Conservation (phyloP, 1,140 invertebrate species). For the Lysiphlebus fabarum region DNA sequence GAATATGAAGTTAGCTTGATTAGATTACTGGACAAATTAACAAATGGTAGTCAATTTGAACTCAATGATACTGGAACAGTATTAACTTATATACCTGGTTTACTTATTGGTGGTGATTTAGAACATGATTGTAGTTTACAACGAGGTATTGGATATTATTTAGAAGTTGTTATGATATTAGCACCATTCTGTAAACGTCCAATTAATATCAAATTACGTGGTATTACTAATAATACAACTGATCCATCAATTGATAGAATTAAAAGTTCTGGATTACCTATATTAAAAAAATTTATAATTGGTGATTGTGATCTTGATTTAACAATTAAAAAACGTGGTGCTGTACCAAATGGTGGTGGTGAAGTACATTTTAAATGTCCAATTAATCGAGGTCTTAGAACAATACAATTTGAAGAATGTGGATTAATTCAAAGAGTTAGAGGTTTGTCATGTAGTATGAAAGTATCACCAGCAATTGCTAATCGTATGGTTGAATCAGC, state of each 20-base stretch:
- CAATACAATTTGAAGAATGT: slow-evolving; percentile 68
- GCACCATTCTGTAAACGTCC: slow-evolving; percentile 95
- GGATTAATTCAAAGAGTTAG: slow-evolving; percentile 94
- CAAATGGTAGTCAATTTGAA: slow-evolving; percentile 89
- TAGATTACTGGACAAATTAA: slow-evolving; percentile 85
- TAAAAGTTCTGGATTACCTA: slow-evolving; percentile 72
- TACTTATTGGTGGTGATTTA: slow-evolving; percentile 81
- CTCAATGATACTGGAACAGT: slow-evolving; percentile 91
- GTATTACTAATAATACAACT: slow-evolving; percentile 83
- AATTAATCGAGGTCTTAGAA: slow-evolving; percentile 63
- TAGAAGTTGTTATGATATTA: slow-evolving; percentile 84
- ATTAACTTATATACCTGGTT: slow-evolving; percentile 84
- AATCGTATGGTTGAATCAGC: slow-evolving; percentile 91
- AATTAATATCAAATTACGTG: slow-evolving; percentile 75
- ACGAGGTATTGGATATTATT: slow-evolving; percentile 85
- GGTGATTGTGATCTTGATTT: slow-evolving; percentile 86
- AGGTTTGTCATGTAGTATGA: slow-evolving; percentile 81
- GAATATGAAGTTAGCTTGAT: slow-evolving; percentile 93
- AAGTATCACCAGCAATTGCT: slow-evolving; percentile 86
- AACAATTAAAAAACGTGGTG: slow-evolving; percentile 81
- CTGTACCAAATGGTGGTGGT: slow-evolving; percentile 84
- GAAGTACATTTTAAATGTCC: slow-evolving; percentile 88
- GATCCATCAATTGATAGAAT: slow-evolving; percentile 85
- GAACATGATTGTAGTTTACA: slow-evolving; percentile 83
- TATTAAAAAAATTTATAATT: slow-evolving; percentile 80